Conservation (phyloP, 2,113 vertebrate species). For the Antechinus flavipes region DNA sequence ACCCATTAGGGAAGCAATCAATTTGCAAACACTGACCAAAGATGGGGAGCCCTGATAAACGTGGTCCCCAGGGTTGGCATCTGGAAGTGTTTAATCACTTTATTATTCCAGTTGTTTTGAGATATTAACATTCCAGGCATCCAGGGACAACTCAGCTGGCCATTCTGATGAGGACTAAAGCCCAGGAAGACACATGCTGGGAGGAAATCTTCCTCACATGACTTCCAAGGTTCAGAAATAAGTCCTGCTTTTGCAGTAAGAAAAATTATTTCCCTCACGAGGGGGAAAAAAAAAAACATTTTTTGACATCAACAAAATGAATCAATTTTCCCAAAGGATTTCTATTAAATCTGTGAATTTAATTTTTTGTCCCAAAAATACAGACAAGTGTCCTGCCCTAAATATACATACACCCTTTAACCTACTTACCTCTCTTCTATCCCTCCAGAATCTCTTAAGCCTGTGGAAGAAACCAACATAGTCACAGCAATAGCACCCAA, state of each 20-base stretch:
- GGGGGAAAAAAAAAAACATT: neutral
- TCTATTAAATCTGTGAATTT: neutral
- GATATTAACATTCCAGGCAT: neutral
- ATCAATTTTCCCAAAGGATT: neutral
- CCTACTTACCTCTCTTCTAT: neutral
- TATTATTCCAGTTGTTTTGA: neutral
- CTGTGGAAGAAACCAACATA: neutral
- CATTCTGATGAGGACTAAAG: neutral
- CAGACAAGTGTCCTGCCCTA: neutral
- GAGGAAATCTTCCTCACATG: neutral
- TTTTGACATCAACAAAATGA: neutral
- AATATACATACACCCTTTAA: neutral
- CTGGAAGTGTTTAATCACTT: neutral
- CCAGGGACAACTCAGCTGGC: slow-evolving; percentile 18
- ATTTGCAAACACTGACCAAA: slow-evolving; percentile 2
- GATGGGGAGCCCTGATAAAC: neutral
- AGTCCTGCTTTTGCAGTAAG: neutral
- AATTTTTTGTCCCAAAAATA: neutral
- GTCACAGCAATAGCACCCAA: neutral
- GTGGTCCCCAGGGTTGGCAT: neutral
- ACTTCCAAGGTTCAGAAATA: neutral
- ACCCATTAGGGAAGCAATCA: neutral
- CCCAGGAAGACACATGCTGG: neutral
- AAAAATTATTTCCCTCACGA: slow-evolving; percentile 28
- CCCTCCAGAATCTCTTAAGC: neutral